phyloP scores from a whole-genome alignment of 1,140 invertebrate genomes.

The Sarcophaga bullata region DNA sequence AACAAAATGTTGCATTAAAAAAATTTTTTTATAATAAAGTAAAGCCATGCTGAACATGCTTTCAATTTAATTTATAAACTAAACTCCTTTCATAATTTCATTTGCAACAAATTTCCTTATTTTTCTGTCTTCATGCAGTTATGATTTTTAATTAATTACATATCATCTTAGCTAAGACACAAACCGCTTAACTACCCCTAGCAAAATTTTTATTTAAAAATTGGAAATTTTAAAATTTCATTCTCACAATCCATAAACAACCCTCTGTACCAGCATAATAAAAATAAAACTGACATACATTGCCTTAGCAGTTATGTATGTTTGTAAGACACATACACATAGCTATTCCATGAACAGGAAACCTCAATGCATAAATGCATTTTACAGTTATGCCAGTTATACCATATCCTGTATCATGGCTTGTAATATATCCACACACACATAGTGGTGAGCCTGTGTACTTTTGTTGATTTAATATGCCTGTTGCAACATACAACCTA shows the following conservation, averaged over 20 bases:
- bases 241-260: neutral
- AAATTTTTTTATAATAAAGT: too few species aligned
- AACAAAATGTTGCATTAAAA: too few species aligned
- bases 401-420: slow-evolving; percentile 3
- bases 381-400: slow-evolving; percentile 22
- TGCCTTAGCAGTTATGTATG: neutral
- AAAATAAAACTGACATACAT: too few species aligned
- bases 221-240: neutral
- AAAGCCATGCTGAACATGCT: too few species aligned
- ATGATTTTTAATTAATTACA: slow-evolving; percentile 32
- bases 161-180: slow-evolving; percentile 14
- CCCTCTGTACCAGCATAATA: too few species aligned
- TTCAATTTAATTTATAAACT: too few species aligned
- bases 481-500: neutral
- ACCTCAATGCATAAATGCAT: slow-evolving; percentile 14
- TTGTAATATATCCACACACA: neutral
- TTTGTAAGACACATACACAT: neutral
- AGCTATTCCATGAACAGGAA: neutral
- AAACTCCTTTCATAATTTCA: too few species aligned
- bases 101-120: too few species aligned
- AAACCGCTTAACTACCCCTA: neutral
- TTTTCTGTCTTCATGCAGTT: neutral
- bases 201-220: neutral
- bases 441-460: neutral
- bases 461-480: neutral